These are phyloP conservation scores for Phalangium opilio DNA, from an alignment of 2,888 invertebrate species.

Conservation along the genomic window DNA sequence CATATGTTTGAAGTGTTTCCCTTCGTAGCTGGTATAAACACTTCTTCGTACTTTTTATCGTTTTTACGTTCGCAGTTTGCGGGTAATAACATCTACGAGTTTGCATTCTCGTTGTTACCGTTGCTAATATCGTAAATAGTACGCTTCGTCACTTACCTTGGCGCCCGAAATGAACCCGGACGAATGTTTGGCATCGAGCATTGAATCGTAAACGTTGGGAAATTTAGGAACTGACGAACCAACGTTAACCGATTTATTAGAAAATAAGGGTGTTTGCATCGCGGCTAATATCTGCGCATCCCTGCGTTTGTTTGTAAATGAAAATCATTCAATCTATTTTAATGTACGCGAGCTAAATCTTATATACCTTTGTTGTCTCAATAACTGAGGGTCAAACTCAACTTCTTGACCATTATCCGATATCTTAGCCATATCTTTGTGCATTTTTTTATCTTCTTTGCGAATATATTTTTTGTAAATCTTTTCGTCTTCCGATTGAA, in stretches of 20 bases:
- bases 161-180: constrained; percentile 61
- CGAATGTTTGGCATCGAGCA: constrained; percentile 48
- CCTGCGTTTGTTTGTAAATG: constrained; percentile 24
- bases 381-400: no score
- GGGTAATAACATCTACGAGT: constrained; percentile 48
- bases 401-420: no score
- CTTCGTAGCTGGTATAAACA: constrained; percentile 58
- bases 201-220: constrained; percentile 76
- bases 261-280: constrained; percentile 26
- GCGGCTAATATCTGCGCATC: constrained; percentile 30
- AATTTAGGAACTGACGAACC: constrained; percentile 40
- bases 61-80: constrained; percentile 58
- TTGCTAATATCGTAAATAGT: no score
- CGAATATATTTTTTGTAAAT: no score
- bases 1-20: constrained; percentile 45
- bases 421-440: no score
- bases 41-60: constrained; percentile 63
- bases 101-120: not conserved
- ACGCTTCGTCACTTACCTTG: no score
- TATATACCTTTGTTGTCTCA: no score
- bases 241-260: constrained; percentile 1
- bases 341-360: no score
- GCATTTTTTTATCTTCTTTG: no score
- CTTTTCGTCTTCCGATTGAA: no score
- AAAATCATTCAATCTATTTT: no score